These are phyloP conservation scores for Sarcophaga caerulescens DNA, from an alignment of 2,888 invertebrate genomes.

Conservation along the genomic window DNA sequence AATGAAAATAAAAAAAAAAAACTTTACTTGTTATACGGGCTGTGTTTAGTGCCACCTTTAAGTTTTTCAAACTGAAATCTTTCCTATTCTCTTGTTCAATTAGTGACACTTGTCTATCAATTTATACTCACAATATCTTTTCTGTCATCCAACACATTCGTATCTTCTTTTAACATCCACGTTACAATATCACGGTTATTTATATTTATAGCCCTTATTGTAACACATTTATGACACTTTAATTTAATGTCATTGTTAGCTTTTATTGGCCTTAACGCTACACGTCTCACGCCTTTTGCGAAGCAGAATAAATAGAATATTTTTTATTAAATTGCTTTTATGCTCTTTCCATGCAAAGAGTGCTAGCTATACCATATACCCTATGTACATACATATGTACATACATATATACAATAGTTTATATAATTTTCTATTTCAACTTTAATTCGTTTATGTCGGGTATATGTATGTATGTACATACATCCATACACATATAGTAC, in stretches of 20 bases:
- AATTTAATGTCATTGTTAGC: conserved; percentile 16
- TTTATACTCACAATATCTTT: not conserved
- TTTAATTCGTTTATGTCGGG: not conserved
- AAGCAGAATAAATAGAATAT: too few relatives aligned
- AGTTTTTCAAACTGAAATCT: not conserved
- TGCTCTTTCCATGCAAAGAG: too few relatives aligned
- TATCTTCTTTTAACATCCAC: not conserved
- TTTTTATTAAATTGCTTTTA: too few relatives aligned
- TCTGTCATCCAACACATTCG: not conserved
- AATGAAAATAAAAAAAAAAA: not conserved
- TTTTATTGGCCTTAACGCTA: not conserved
- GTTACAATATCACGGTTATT: not conserved
- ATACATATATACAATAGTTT: not conserved
- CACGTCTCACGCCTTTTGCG: too few relatives aligned
- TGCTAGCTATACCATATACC: too few relatives aligned
- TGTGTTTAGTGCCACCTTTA: not conserved
- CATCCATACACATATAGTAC: too few relatives aligned
- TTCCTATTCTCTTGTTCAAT: not conserved
- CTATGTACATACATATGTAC: not conserved
- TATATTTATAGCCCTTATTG: not conserved
- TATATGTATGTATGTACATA: too few relatives aligned
- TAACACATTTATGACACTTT: conserved; percentile 20
- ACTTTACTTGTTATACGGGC: not conserved
- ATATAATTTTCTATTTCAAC: not conserved
- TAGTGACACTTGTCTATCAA: not conserved